phyloP scores from a whole-genome alignment of 2,113 vertebrate species.

The Loxodonta africana region DNA sequence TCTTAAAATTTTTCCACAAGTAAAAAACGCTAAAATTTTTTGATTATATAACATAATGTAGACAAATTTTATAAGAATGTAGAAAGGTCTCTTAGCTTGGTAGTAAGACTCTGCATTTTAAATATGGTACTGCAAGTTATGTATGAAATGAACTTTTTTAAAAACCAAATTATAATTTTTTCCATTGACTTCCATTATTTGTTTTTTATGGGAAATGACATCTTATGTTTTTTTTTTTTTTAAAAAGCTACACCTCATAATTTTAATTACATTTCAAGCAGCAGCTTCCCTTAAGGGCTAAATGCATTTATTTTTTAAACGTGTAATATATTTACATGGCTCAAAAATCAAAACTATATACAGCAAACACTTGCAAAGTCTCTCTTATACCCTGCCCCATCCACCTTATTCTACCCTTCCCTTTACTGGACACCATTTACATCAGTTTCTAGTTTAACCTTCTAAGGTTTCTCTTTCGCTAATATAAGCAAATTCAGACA shows the following conservation, averaged over 20 bases:
- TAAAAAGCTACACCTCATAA: background rate
- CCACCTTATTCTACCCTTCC: background rate
- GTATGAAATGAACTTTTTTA: background rate
- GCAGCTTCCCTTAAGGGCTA: background rate
- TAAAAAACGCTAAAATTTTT: conserved; percentile 25
- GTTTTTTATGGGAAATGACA: background rate
- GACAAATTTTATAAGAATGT: conserved; percentile 37
- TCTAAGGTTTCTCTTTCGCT: background rate
- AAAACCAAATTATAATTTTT: background rate
- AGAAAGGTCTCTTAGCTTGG: background rate
- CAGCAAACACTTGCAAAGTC: background rate
- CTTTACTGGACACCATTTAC: background rate
- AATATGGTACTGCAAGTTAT: background rate
- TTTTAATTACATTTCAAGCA: conserved; percentile 45
- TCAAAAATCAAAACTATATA: conserved; percentile 23
- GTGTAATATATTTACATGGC: background rate
- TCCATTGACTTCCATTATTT: background rate
- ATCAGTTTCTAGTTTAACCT: conserved; percentile 6
- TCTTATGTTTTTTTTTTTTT: background rate
- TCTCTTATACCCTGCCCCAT: background rate
- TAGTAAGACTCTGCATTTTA: conserved; percentile 26
- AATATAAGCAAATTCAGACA: background rate
- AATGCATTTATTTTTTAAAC: background rate
- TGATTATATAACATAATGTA: conserved; percentile 16
- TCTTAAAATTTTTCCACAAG: background rate